A percentile compares a stretch with the other conserved stretches of the same genome.
Conservation (phyloP, 2,888 invertebrate species). For the Lymantria dispar region DNA sequence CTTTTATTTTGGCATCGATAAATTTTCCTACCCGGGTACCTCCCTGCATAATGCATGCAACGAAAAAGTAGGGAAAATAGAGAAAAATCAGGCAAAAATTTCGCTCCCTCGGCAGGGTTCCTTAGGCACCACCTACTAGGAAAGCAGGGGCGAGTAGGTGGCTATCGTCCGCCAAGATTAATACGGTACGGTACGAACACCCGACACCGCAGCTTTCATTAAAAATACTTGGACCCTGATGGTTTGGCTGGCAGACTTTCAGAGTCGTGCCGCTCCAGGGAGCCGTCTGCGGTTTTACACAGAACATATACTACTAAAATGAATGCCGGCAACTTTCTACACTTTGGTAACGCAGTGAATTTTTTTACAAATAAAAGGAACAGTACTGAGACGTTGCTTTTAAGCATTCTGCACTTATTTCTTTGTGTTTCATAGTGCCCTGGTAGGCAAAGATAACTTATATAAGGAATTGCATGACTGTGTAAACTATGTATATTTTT, state of each 20-base stretch:
- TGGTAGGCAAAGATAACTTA: slow-evolving; percentile 13
- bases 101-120: slow-evolving; percentile 62
- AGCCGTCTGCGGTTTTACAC: slow-evolving; percentile 39
- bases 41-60: slow-evolving; percentile 75
- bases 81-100: slow-evolving; percentile 62
- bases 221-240: slow-evolving; percentile 66
- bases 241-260: slow-evolving; percentile 43
- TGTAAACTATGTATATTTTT: slow-evolving; percentile 17
- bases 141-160: slow-evolving; percentile 63
- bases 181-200: slow-evolving; percentile 72
- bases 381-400: neutral
- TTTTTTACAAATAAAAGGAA: neutral
- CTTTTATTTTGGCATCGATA: slow-evolving; percentile 70
- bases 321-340: slow-evolving; percentile 22
- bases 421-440: slow-evolving; percentile 5
- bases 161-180: slow-evolving; percentile 73
- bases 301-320: slow-evolving; percentile 26
- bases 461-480: slow-evolving; percentile 19
- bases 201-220: slow-evolving; percentile 77
- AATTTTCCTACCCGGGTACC: slow-evolving; percentile 55
- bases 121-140: slow-evolving; percentile 72
- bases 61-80: slow-evolving; percentile 61
- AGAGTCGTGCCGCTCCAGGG: slow-evolving; percentile 33
- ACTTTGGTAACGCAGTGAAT: slow-evolving; percentile 4
- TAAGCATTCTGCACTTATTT: slow-evolving; percentile 2